phyloP scores from a whole-genome alignment of 1,140 invertebrate species.

The Musca vetustissima region DNA sequence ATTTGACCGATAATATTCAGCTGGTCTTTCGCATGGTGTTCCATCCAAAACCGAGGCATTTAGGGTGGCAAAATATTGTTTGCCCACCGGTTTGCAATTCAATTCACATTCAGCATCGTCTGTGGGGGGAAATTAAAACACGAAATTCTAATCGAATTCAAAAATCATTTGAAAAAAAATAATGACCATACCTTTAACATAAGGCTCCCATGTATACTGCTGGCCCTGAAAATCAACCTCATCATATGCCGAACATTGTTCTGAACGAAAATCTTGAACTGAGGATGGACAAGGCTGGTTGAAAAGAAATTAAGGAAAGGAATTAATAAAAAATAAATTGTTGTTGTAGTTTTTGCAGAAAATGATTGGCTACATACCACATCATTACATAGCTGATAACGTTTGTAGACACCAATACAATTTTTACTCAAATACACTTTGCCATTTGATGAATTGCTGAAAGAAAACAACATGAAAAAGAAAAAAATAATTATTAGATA shows the following conservation, averaged over 20 bases:
- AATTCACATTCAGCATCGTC: slow-evolving; percentile 68
- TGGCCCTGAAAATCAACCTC: slow-evolving; percentile 75
- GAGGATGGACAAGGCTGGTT: slow-evolving; percentile 65
- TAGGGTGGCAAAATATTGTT: slow-evolving; percentile 86
- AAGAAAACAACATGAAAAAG: too few species aligned
- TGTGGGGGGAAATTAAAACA: too few species aligned
- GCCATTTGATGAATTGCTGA: slow-evolving; percentile 42
- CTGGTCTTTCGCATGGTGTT: slow-evolving; percentile 70
- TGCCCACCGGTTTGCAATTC: slow-evolving; percentile 81
- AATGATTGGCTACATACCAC: slow-evolving; percentile 58
- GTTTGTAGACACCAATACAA: slow-evolving; percentile 68
- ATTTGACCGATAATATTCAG: slow-evolving; percentile 58
- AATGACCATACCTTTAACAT: slow-evolving; percentile 73
- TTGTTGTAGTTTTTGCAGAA: neutral
- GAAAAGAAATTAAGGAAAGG: neutral
- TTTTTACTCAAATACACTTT: slow-evolving; percentile 52
- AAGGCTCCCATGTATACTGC: slow-evolving; percentile 82
- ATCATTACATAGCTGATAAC: slow-evolving; percentile 73
- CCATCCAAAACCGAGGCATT: slow-evolving; percentile 82
- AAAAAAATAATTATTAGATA: slow-evolving; percentile 5
- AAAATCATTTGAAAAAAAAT: neutral
- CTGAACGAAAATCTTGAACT: slow-evolving; percentile 67
- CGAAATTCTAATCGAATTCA: neutral
- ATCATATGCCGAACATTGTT: slow-evolving; percentile 85
- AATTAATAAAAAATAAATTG: neutral